phyloP scores from a whole-genome alignment of 2,888 invertebrate species.

The Spatulosminthurus flaviceps region DNA sequence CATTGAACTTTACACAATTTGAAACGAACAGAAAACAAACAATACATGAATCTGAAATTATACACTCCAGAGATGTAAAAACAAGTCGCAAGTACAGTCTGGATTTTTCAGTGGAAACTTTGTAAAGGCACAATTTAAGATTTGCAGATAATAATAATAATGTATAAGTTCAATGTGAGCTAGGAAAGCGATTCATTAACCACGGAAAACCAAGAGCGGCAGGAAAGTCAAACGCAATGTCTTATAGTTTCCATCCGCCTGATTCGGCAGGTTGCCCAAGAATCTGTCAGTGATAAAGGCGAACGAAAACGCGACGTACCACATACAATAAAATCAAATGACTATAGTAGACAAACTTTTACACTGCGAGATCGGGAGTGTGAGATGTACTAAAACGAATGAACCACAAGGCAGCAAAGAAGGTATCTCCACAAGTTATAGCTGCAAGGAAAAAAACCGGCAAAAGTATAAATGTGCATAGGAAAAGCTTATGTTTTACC shows the following conservation, averaged over 20 bases:
- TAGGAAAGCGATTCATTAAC: slow-evolving; percentile 39
- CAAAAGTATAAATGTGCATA: too few relatives aligned
- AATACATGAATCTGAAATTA: too few relatives aligned
- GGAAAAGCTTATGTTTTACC: too few relatives aligned
- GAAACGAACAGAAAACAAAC: too few relatives aligned
- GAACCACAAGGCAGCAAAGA: too few relatives aligned
- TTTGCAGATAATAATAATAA: slow-evolving; percentile 39
- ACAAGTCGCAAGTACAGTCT: not conserved
- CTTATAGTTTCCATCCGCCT: slow-evolving; percentile 48
- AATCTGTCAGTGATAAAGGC: slow-evolving; percentile 46
- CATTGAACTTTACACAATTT: too few relatives aligned
- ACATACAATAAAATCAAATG: slow-evolving; percentile 48
- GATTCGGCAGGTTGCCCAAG: slow-evolving; percentile 48
- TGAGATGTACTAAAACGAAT: too few relatives aligned
- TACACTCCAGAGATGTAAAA: not conserved
- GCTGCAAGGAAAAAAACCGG: too few relatives aligned
- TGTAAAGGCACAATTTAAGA: slow-evolving; percentile 29
- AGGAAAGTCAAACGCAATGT: slow-evolving; percentile 41
- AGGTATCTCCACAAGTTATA: too few relatives aligned
- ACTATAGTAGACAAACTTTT: too few relatives aligned
- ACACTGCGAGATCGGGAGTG: too few relatives aligned
- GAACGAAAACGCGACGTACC: slow-evolving; percentile 1
- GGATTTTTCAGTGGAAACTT: slow-evolving; percentile 5
- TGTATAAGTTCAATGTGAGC: slow-evolving; percentile 35
- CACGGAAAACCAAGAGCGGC: slow-evolving; percentile 25